Evolutionary conservation across 2,888 invertebrate genomes (phyloP), one percentile per base, ranked within the genome.

Genomic region (Andrena marginata): DNA sequence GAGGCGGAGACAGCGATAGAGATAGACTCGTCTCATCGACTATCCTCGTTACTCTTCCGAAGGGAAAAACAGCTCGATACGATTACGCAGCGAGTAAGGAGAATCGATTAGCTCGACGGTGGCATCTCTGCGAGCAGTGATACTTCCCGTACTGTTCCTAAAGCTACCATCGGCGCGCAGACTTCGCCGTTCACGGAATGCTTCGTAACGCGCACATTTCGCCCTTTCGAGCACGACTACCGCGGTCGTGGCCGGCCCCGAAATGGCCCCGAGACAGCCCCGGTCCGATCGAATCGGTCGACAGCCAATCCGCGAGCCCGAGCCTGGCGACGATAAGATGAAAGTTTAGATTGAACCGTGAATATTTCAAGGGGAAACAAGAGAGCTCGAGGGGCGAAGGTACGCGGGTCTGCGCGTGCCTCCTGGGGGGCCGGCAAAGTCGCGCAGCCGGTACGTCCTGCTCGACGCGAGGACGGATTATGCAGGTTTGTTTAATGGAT

Each of bases 321-420:
- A 85, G 4, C 42, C 72, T 84, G 73, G 80, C 82, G 78, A 80
- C 84, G 89, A 91, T 91, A 89, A 90, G 91, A 91, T 89, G 87
- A 84, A 91, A 91, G 85, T 91, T 91, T 91, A 89, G 91, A 91
- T 91, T 91, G 89, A 91, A 90, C 85, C 85, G 83, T 91, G 91
- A 91, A 91, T 91, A 91, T 91, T 91, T 91, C 87, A 91, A 85
- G 84, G 84, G 51, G 75, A 60, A 81, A 68, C 63, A 70, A 69
- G 63, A 42, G 73, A 56, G 64, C 69, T 31, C 16, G 51, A 26
- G 62, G 49, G 42, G 26, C 42, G 16, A 26, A 54, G 13, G 35
- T 56, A 26, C 54, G 49, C 29, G n/a, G 10, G 20, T 8, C 20
- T 33, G 13, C 16, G 26, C 23, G 8, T 3, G 16, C 0, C 49